phyloP scores from a whole-genome alignment of 2,113 vertebrate genomes.

The Addax nasomaculatus region DNA sequence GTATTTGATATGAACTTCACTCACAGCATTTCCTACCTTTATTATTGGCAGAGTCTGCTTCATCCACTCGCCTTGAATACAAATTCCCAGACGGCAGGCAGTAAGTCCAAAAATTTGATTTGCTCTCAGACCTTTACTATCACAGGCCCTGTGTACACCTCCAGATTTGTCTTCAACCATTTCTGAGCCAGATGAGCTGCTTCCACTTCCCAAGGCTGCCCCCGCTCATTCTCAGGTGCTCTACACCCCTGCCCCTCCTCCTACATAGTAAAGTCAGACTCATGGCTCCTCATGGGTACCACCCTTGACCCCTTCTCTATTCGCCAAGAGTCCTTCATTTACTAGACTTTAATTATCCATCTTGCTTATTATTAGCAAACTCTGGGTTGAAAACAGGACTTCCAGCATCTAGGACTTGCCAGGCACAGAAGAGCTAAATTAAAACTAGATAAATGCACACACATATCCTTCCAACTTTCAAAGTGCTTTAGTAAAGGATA shows the following conservation, averaged over 20 bases:
- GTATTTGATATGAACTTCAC: not conserved
- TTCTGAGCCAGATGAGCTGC: not conserved
- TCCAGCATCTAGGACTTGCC: not conserved
- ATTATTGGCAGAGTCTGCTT: not conserved
- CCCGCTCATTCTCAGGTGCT: fast-evolving
- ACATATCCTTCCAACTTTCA: not conserved
- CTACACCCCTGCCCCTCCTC: fast-evolving
- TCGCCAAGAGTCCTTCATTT: not conserved
- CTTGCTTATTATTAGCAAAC: not conserved
- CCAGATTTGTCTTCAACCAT: not conserved
- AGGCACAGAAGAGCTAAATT: not conserved
- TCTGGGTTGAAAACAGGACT: not conserved
- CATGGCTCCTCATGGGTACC: not conserved
- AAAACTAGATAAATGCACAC: not conserved
- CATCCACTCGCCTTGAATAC: not conserved
- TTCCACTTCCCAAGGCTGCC: no score
- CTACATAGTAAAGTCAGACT: not conserved
- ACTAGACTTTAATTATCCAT: not conserved
- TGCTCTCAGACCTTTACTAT: not conserved
- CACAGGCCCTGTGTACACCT: not conserved
- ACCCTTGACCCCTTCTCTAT: not conserved
- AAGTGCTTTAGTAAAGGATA: not conserved
- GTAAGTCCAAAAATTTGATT: not conserved
- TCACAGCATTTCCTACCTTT: not conserved
- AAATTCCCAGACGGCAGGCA: not conserved